These are phyloP conservation scores for Cossypha dichroa DNA, from an alignment of 2,797 vertebrate species.

Conservation along the genomic window DNA sequence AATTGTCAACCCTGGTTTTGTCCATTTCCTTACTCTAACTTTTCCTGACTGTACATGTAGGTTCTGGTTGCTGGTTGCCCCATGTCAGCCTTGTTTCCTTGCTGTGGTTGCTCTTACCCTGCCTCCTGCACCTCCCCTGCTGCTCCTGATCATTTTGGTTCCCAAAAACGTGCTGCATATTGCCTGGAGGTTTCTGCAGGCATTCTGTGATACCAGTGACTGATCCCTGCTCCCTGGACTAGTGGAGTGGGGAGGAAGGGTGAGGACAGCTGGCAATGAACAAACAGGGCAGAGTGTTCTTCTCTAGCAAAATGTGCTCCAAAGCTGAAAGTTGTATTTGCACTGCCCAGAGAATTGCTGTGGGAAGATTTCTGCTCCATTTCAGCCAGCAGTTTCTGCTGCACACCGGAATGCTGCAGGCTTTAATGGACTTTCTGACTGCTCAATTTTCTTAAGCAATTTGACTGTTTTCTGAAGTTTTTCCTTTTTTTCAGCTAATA, in stretches of 20 bases:
- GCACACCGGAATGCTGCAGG: not conserved
- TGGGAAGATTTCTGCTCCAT: not conserved
- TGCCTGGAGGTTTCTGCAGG: not conserved
- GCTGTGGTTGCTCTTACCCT: not conserved
- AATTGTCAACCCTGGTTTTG: not conserved
- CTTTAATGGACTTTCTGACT: not conserved
- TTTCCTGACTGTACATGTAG: not conserved
- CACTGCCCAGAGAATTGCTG: not conserved
- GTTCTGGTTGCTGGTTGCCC: not conserved
- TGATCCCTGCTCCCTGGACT: not conserved
- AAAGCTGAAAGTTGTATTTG: not conserved
- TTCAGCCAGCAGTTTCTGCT: not conserved
- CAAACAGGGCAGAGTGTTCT: not conserved
- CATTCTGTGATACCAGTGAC: not conserved
- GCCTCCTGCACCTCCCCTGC: not conserved
- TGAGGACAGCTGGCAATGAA: fast-evolving
- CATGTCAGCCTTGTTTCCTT: not conserved
- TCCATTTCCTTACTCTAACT: not conserved
- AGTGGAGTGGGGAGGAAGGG: not conserved
- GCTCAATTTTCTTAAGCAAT: not conserved
- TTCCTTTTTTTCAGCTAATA: not conserved
- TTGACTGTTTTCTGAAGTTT: not conserved
- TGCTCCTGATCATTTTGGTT: not conserved
- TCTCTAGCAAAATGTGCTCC: not conserved
- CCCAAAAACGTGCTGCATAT: not conserved